Base-by-base conservation (phyloP, 2,113 vertebrate species). In the Periophthalmus modestus region DNA sequence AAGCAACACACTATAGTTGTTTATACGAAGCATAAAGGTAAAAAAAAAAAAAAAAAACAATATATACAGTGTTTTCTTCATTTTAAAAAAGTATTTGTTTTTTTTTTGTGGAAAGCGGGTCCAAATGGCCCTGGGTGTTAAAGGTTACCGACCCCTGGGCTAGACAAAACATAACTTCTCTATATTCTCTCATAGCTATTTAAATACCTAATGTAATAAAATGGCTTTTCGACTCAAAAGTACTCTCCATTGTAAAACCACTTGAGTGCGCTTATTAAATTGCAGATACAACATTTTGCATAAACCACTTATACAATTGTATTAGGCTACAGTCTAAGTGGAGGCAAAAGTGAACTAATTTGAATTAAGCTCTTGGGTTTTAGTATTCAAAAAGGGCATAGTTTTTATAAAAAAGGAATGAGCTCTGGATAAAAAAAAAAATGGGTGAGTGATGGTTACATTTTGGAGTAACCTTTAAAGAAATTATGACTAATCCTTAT, bases 271-370 rank as follows among this genome's bases (percentile, higher is more conserved):
- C 34, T 65, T 65, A 66, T 66, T 43, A 66, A 46, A 43, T 23
- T 66, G 61, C 28, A 63, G 61, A 63, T 34, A 16, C 3, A 59
- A 28, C 24, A 33, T 62, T 62, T 62, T 34, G 15, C 15, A 66
- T 48, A 48, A 48, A 48, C 13, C 47, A 16, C 47, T 48, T 48
- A 14, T 28, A 28, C 61, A 63, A 36, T 43, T 66, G 34, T 43
- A 66, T 66, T 43, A 66, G 33, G 62, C 33, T n/a, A 65, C 36
- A 43, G 62, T 66, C 34, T n/a, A 66, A 43, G 36, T 66, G 33
- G 18, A 66, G 36, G 28, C 33, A n/a, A 39, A 66, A 39, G 36
- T 66, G 16, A 19, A 66, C 18, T 43, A n/a, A 66, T 66, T 43
- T 66, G 36, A 66, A 66, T 19, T n/a, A 66, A 66, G 19, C 34